These are phyloP conservation scores for Zosterops lateralis DNA, from an alignment of 2,113 vertebrate species.

Conservation along the genomic window DNA sequence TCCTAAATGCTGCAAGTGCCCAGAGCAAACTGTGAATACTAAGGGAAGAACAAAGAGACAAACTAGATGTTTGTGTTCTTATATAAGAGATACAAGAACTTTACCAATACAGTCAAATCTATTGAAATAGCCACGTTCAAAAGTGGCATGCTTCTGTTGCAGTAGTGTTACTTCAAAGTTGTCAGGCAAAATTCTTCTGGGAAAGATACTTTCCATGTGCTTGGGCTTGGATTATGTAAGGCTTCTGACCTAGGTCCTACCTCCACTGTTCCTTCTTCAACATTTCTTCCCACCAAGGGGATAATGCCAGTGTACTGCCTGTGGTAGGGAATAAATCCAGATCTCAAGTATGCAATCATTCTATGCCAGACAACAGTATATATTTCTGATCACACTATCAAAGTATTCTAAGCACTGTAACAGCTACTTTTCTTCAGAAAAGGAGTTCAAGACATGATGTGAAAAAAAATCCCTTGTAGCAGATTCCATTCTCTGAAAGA, in stretches of 20 bases:
- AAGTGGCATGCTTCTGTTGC: background rate
- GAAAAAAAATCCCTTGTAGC: background rate
- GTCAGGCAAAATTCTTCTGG: background rate
- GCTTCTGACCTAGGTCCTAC: background rate
- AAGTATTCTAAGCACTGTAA: background rate
- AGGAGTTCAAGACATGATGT: background rate
- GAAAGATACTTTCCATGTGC: background rate
- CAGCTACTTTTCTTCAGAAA: background rate
- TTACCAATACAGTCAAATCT: background rate
- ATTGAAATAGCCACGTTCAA: background rate
- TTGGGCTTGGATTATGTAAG: background rate
- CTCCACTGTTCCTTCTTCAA: background rate
- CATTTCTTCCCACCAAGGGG: background rate
- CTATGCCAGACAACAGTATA: background rate
- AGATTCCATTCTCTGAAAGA: background rate
- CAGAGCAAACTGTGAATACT: conserved; percentile 32
- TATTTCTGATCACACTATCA: background rate
- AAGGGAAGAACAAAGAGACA: conserved; percentile 14
- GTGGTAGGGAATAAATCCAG: background rate
- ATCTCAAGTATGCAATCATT: background rate
- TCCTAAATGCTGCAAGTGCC: conserved; percentile 43
- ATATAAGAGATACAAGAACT: background rate
- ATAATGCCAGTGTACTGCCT: background rate
- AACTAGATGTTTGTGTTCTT: conserved; percentile 43
- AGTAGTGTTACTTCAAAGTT: background rate